A percentile compares a stretch with the other conserved stretches of the same genome.
phyloP scores from a whole-genome alignment of 2,797 vertebrate species.

The Diplodus puntazzo region DNA sequence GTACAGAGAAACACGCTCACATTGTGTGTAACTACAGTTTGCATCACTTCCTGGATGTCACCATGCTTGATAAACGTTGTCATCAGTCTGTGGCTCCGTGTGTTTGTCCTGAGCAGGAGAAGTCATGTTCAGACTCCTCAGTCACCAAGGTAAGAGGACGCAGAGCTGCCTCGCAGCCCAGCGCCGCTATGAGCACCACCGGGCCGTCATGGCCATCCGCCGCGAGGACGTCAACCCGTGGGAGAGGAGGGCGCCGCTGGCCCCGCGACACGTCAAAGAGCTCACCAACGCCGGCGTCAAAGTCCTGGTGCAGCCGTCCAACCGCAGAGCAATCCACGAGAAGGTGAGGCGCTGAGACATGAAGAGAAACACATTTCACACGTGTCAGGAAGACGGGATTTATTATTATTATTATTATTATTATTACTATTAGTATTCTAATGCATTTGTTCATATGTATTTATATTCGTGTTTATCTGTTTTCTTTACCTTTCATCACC shows the following conservation, averaged over 20 bases:
- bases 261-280: constrained; percentile 92
- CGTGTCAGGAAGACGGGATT: too few species aligned
- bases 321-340: constrained; percentile 95
- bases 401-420: too few species aligned
- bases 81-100: constrained; percentile 1
- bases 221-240: constrained; percentile 95
- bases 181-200: constrained; percentile 77
- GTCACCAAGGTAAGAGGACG: constrained; percentile 67
- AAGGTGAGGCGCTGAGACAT: constrained; percentile 75
- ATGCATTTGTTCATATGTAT: too few species aligned
- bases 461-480: too few species aligned
- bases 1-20: not conserved
- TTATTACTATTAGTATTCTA: too few species aligned
- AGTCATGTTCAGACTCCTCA: constrained; percentile 88
- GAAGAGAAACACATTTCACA: not conserved
- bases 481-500: too few species aligned
- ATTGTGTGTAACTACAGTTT: not conserved
- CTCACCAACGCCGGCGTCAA: constrained; percentile 93
- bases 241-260: constrained; percentile 96
- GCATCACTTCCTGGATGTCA: not conserved
- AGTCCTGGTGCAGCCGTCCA: constrained; percentile 96
- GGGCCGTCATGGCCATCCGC: constrained; percentile 90
- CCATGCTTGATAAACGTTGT: accelerated
- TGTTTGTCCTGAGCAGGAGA: constrained; percentile 59
- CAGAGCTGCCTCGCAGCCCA: constrained; percentile 59